phyloP scores from a whole-genome alignment of 1,140 invertebrate species.

The Drosophila pallidifrons region DNA sequence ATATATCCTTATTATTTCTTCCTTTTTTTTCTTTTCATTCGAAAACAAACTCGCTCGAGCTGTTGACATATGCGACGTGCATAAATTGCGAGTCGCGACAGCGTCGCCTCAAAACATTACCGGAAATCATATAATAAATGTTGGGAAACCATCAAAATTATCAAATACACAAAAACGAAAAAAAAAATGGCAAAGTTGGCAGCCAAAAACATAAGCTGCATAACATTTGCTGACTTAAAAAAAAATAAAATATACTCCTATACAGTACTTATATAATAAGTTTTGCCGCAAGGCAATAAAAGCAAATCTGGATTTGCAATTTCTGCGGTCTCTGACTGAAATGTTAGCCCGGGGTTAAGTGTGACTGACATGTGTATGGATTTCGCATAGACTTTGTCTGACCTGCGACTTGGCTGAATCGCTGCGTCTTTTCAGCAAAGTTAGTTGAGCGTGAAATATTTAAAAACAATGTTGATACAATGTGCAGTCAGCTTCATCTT shows the following conservation, averaged over 20 bases:
- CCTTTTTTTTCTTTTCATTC: conserved; percentile 26
- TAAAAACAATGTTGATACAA: conserved; percentile 27
- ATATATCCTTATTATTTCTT: conserved; percentile 31
- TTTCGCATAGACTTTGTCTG: conserved; percentile 62
- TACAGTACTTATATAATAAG: conserved; percentile 60
- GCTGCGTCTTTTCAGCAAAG: conserved; percentile 57
- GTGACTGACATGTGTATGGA: conserved; percentile 79
- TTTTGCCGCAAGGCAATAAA: conserved; percentile 74
- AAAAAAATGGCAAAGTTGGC: conserved; percentile 17
- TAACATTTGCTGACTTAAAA: conserved; percentile 66
- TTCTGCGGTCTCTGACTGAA: conserved; percentile 42
- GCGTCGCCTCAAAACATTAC: conserved; percentile 72
- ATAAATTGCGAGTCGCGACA: conserved; percentile 67
- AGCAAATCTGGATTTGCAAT: conserved; percentile 69
- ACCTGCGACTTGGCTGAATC: conserved; percentile 32
- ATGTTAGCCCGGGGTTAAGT: conserved; percentile 66
- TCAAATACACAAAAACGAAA: conserved; percentile 11
- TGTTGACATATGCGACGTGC: conserved; percentile 80
- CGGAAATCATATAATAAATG: conserved; percentile 82
- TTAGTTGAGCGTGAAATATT: conserved; percentile 77
- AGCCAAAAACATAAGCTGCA: conserved; percentile 50
- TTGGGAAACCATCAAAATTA: conserved; percentile 70
- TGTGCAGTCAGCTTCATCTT: neutral
- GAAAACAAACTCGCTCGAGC: conserved; percentile 39
- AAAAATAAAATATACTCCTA: neutral